These are phyloP conservation scores for Tokudaia muenninki DNA, from an alignment of 2,797 vertebrate species.

Conservation along the genomic window DNA sequence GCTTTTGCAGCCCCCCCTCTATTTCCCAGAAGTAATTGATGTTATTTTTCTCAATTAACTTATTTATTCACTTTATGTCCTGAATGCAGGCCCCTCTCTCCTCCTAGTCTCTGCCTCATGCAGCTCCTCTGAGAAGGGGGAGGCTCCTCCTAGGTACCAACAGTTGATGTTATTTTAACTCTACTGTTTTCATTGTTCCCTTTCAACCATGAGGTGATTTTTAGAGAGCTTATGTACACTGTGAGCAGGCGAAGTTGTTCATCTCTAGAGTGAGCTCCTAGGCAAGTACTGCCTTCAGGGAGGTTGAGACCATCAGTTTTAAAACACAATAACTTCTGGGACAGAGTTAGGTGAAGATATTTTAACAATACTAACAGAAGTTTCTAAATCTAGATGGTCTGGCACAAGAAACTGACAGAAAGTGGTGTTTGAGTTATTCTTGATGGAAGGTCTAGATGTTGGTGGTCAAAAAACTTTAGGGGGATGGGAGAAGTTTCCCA, in stretches of 20 bases:
- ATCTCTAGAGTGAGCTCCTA: not conserved
- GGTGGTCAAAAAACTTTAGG: not conserved
- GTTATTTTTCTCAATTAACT: not conserved
- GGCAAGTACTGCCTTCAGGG: not conserved
- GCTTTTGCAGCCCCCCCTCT: not conserved
- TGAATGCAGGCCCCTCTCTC: not conserved
- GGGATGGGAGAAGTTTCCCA: not conserved
- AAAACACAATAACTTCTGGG: not conserved
- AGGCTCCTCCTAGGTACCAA: not conserved
- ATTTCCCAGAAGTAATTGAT: not conserved
- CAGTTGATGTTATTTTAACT: not conserved
- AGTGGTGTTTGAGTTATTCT: not conserved
- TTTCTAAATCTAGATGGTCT: not conserved
- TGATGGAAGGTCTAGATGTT: not conserved
- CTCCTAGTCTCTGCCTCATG: not conserved
- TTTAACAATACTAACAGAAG: not conserved
- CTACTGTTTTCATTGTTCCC: not conserved
- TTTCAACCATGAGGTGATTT: not conserved
- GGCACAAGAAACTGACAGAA: not conserved
- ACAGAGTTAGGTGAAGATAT: not conserved
- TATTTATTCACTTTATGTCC: not conserved
- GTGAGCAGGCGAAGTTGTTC: not conserved
- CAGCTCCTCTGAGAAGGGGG: not conserved
- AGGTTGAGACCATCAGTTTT: not conserved
- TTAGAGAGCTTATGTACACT: not conserved